Percentiles rank a stretch among this genome's conserved stretches.
Conservation (phyloP, 2,797 vertebrate species). For the Salmo trutta region DNA sequence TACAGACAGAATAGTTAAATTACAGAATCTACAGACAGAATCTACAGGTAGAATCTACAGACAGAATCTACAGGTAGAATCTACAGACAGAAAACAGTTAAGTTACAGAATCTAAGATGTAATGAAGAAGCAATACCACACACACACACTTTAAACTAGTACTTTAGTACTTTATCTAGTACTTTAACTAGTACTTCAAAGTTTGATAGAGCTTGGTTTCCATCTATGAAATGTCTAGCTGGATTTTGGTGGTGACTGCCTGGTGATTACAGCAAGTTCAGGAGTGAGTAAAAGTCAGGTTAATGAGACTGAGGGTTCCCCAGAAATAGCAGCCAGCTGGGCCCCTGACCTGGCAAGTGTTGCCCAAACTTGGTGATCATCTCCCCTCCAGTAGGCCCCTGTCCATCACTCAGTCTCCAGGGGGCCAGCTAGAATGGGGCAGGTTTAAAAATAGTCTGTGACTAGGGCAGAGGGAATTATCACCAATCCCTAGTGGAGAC, state of each 20-base stretch:
- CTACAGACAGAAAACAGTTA: no score
- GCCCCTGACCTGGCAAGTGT: slow-evolving; percentile 1
- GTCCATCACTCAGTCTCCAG: not conserved
- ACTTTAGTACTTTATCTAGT: no score
- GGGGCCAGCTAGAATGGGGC: not conserved
- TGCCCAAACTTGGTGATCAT: slow-evolving; percentile 26
- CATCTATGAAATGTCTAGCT: not conserved
- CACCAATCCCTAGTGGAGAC: not conserved
- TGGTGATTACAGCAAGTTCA: not conserved
- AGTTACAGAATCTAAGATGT: not conserved
- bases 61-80: no score
- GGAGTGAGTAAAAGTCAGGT: not conserved
- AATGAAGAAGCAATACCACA: not conserved
- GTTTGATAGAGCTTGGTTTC: not conserved
- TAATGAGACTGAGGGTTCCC: not conserved
- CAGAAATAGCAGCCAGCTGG: slow-evolving; percentile 23
- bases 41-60: no score
- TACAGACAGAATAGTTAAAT: no score
- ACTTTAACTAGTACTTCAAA: no score
- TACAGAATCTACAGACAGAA: no score
- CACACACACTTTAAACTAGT: no score
- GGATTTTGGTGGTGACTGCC: not conserved
- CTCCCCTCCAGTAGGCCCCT: not conserved
- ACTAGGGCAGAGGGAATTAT: not conserved
- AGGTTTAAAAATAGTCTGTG: slow-evolving; percentile 37